These are phyloP conservation scores for Hecatera dysodea DNA, from an alignment of 2,888 invertebrate species.

Conservation along the genomic window DNA sequence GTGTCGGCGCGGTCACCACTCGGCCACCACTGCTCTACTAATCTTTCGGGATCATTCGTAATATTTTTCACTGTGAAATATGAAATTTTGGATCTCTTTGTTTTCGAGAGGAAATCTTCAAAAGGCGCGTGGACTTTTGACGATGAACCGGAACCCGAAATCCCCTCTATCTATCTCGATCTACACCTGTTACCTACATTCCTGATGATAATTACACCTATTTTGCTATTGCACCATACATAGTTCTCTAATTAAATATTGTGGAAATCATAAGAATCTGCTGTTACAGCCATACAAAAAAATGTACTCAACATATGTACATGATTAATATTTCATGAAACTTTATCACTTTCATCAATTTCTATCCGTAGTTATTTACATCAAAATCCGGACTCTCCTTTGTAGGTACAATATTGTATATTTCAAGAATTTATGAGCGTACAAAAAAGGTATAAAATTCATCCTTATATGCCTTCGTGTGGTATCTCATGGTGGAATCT, in stretches of 20 bases:
- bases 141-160: neutral
- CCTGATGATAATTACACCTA: neutral
- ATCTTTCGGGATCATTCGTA: neutral
- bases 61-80: neutral
- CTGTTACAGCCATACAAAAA: conserved; percentile 26
- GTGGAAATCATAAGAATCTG: conserved; percentile 3
- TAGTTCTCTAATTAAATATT: neutral
- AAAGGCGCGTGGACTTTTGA: no score
- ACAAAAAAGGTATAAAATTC: conserved; percentile 61
- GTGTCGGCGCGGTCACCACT: no score
- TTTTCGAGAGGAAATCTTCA: no score
- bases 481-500: conserved; percentile 61
- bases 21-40: no score
- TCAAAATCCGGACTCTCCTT: conserved; percentile 53
- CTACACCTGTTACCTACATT: neutral
- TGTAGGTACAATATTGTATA: conserved; percentile 54
- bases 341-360: conserved; percentile 52
- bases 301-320: conserved; percentile 25
- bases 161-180: neutral
- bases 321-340: conserved; percentile 57
- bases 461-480: conserved; percentile 49
- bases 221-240: neutral
- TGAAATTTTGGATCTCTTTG: neutral
- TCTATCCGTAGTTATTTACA: conserved; percentile 52
- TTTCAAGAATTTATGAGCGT: conserved; percentile 58